phyloP scores from a whole-genome alignment of 2,797 vertebrate species.

The Stomatorhinus walkeri region DNA sequence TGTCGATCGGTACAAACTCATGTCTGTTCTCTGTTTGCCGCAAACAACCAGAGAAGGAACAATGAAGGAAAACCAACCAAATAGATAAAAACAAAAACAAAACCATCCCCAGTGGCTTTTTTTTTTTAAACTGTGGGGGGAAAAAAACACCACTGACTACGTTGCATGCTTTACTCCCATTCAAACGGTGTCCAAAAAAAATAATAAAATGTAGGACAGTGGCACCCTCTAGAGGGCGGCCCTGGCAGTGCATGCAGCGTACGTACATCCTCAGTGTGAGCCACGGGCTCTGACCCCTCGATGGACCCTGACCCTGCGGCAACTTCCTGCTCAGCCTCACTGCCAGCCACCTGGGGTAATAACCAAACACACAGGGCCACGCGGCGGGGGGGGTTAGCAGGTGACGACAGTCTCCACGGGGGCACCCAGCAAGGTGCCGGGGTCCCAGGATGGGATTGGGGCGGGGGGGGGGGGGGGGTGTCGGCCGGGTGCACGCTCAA shows the following conservation, averaged over 20 bases:
- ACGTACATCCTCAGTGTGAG: slow-evolving; percentile 68
- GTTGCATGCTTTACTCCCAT: slow-evolving; percentile 11
- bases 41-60: slow-evolving; percentile 9
- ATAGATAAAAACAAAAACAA: not conserved
- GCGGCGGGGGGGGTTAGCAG: slow-evolving; percentile 38
- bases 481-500: not conserved
- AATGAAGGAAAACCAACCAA: not conserved
- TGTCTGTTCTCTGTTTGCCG: not conserved
- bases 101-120: slow-evolving; percentile 17
- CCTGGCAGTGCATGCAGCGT: slow-evolving; percentile 53
- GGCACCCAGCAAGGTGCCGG: not conserved
- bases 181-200: slow-evolving; percentile 26
- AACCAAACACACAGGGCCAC: slow-evolving; percentile 59
- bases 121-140: not conserved
- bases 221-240: slow-evolving; percentile 18
- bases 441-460: not conserved
- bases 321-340: slow-evolving; percentile 59
- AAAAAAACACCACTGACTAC: not conserved
- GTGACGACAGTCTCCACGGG: not conserved
- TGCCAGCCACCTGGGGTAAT: slow-evolving; percentile 62
- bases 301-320: slow-evolving; percentile 58
- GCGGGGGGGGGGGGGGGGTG: too few species aligned
- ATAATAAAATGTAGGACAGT: not conserved
- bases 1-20: not conserved
- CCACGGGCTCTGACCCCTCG: slow-evolving; percentile 59